phyloP scores from a whole-genome alignment of 2,113 vertebrate genomes.

The Fukomys damarensis region DNA sequence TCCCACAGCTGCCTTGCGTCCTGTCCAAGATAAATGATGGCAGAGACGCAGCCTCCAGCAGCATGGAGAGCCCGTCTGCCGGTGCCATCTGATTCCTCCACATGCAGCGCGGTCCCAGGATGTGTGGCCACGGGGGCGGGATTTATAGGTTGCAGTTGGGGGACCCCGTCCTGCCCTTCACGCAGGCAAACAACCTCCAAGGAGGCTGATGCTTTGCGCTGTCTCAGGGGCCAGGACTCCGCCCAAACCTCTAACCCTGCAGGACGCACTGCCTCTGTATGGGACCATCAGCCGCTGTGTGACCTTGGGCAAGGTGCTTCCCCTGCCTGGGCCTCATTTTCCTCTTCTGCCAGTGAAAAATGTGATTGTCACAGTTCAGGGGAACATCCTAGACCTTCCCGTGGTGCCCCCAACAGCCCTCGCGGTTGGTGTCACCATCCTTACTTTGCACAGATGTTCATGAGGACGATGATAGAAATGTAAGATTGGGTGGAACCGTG shows the following conservation, averaged over 20 bases:
- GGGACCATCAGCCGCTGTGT: conserved; percentile 22
- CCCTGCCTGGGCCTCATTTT: neutral
- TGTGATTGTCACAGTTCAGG: neutral
- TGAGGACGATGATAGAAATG: neutral
- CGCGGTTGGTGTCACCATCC: neutral
- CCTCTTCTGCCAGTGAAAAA: neutral
- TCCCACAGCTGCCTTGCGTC: conserved; percentile 16
- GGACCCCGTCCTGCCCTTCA: conserved; percentile 8
- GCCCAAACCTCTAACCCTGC: neutral
- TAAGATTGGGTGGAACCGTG: neutral
- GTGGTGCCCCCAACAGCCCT: neutral
- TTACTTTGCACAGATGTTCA: neutral
- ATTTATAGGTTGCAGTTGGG: neutral
- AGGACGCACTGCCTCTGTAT: neutral
- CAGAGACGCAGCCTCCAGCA: neutral
- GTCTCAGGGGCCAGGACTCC: neutral
- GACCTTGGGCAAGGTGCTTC: conserved; percentile 62
- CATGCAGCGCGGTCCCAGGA: neutral
- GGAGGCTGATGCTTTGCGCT: rapidly evolving
- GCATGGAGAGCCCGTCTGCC: conserved; percentile 73
- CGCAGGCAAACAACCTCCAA: neutral
- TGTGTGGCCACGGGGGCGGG: neutral
- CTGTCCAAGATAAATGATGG: conserved; percentile 73
- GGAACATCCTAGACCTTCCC: neutral
- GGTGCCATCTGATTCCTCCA: conserved; percentile 74